Percentiles rank a stretch among this genome's conserved stretches.
phyloP scores from a whole-genome alignment of 35 echinoderm and acorn worm species.

The Diadema setosum region DNA sequence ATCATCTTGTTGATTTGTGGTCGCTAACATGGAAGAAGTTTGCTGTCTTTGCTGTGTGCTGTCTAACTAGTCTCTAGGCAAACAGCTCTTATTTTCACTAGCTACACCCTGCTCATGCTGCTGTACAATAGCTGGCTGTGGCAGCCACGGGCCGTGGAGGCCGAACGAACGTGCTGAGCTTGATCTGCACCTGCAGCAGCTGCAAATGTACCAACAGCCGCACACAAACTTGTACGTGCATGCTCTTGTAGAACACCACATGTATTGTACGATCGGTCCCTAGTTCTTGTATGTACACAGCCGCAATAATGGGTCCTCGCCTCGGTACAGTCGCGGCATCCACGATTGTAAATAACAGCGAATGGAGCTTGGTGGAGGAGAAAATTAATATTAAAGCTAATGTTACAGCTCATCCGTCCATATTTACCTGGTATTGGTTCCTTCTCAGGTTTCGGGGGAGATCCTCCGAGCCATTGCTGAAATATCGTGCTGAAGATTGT shows the following conservation, averaged over 20 bases:
- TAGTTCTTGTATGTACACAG: neutral
- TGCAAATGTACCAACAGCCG: neutral
- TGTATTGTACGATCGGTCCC: neutral
- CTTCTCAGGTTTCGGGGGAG: conserved; percentile 28
- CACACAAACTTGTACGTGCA: neutral
- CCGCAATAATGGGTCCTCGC: neutral
- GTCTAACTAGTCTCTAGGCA: too few species aligned
- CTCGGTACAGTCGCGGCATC: neutral
- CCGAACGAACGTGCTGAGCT: neutral
- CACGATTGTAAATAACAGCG: neutral
- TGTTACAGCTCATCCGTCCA: too few species aligned
- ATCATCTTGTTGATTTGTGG: too few species aligned
- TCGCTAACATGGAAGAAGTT: too few species aligned
- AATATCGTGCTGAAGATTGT: conserved; percentile 75
- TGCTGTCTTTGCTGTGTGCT: too few species aligned
- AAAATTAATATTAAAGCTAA: neutral
- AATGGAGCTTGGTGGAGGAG: neutral
- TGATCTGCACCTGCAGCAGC: neutral
- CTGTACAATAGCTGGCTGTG: too few species aligned
- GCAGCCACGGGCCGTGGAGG: too few species aligned
- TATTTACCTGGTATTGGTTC: conserved; percentile 59
- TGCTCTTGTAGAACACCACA: neutral
- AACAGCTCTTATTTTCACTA: too few species aligned
- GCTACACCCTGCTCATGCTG: too few species aligned
- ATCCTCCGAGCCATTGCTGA: conserved; percentile 56